Base-by-base conservation (phyloP, 2,888 invertebrate species). In the Cerastis rubricosa region DNA sequence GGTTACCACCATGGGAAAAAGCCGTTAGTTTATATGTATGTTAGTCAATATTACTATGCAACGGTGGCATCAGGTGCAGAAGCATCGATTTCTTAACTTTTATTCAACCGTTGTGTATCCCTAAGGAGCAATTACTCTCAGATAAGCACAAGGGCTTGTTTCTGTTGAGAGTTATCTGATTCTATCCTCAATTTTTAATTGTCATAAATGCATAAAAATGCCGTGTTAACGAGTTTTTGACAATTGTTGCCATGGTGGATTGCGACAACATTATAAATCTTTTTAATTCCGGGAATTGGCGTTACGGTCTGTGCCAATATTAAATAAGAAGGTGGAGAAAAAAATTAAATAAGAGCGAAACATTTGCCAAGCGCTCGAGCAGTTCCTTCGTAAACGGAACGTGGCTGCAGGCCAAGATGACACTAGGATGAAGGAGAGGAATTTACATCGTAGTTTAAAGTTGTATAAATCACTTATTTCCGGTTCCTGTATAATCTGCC, bases 391-490 rank as follows among this genome's bases (percentile, higher is more conserved):
- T 40, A 70, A 74, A 59, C 85, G 72, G 74, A 84, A 72, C 85
- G 81, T 84, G 83, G 83, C 74, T 49, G n/a, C 49, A 7, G 12
- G 74, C 83, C 83, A 84, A 81, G 63, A 66, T 70, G 57, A 51
- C 81, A 76, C 61, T 14, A 77, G 51, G 57, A 69, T 71, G 45
- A 59, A 81, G 74, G 59, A 74, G 25, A 80, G 11, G 40, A 65
- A 72, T 68, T 80, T 43, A 64, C 12, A 59, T 59, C 22, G 22
- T 29, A 71, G 54, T 83, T 61, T 57, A 64, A 14, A 54, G 22
- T 61, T 25, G 19, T 45, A 45, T 59, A 49, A n/a, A 70, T 47
- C 51, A 63, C 22, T 11, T 80, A 57, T 81, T 61, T 79, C 35
- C 67, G 35, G 22, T 35, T 35, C 14, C n/a, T 47, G 9, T 0